These are phyloP conservation scores for Trinectes maculatus DNA, from an alignment of 2,113 vertebrate species.

Conservation along the genomic window DNA sequence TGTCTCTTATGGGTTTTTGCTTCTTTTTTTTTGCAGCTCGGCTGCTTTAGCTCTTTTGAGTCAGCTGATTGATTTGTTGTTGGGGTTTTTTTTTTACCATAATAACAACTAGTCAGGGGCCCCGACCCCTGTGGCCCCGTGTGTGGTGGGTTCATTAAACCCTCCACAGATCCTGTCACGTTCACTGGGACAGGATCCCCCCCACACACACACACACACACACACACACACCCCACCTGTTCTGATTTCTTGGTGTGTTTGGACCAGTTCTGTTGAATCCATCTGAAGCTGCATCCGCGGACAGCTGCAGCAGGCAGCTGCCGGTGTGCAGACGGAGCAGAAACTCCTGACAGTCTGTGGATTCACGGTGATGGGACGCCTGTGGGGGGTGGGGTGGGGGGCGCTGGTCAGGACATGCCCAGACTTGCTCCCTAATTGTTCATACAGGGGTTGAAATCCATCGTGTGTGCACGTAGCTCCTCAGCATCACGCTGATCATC, in stretches of 20 bases:
- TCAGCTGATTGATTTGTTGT: neutral
- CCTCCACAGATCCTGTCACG: conserved; percentile 12
- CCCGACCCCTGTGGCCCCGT: neutral
- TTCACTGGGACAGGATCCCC: too few relatives aligned
- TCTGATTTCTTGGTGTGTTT: conserved; percentile 59
- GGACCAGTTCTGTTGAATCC: conserved; percentile 54
- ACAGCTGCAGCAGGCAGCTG: conserved; percentile 75
- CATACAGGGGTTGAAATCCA: conserved; percentile 46
- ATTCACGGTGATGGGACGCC: conserved; percentile 58
- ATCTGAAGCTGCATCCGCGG: conserved; percentile 47
- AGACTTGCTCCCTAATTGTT: conserved; percentile 65
- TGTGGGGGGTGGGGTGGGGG: too few relatives aligned
- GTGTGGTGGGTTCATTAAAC: neutral
- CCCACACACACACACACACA: too few relatives aligned
- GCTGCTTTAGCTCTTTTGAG: neutral
- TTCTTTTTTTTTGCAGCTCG: neutral
- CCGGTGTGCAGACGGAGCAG: conserved; percentile 40
- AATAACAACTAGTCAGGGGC: too few relatives aligned
- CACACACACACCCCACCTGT: conserved; percentile 56
- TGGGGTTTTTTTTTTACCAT: too few relatives aligned
- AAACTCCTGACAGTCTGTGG: conserved; percentile 62
- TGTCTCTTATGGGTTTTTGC: neutral
- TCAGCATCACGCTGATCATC: conserved; percentile 30
- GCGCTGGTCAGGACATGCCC: conserved; percentile 55
- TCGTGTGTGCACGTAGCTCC: conserved; percentile 2